phyloP scores from a whole-genome alignment of 2,888 invertebrate species.

The Junonia oenone region DNA sequence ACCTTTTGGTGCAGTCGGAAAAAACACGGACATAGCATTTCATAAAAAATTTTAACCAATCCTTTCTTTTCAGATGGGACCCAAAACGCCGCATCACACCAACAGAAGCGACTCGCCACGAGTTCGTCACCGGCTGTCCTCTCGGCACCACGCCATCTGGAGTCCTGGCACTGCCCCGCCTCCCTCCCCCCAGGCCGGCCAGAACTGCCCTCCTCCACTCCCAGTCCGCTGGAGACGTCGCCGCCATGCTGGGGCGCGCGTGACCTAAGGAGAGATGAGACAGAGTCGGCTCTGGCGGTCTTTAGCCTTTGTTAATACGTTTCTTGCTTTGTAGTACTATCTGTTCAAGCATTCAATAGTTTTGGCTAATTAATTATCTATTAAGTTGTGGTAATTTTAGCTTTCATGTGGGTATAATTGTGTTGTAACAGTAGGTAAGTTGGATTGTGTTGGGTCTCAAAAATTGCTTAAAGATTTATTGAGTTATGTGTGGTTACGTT shows the following conservation, averaged over 20 bases:
- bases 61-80: conserved; percentile 92
- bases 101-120: conserved; percentile 93
- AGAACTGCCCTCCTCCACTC: conserved; percentile 78
- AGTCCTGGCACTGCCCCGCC: conserved; percentile 66
- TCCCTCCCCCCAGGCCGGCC: conserved; percentile 55
- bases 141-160: conserved; percentile 63
- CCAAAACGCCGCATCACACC: conserved; percentile 94
- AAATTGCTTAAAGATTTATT: too few relatives aligned
- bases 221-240: conserved; percentile 83
- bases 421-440: neutral
- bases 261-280: conserved; percentile 67
- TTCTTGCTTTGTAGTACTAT: conserved; percentile 3
- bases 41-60: too few relatives aligned
- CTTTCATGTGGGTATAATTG: neutral
- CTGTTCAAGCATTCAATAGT: neutral
- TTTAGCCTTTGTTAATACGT: conserved; percentile 8
- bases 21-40: too few relatives aligned
- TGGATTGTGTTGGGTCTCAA: neutral
- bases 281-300: conserved; percentile 37
- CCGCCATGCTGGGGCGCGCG: conserved; percentile 82
- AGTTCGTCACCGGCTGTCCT: conserved; percentile 83
- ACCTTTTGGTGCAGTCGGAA: too few relatives aligned
- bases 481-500: neutral
- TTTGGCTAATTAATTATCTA: neutral
- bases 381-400: neutral